Evolutionary conservation across 2,797 vertebrate species (phyloP), one percentile per base, ranked within the genome.

Genomic region (Catostomus latipinnis): DNA sequence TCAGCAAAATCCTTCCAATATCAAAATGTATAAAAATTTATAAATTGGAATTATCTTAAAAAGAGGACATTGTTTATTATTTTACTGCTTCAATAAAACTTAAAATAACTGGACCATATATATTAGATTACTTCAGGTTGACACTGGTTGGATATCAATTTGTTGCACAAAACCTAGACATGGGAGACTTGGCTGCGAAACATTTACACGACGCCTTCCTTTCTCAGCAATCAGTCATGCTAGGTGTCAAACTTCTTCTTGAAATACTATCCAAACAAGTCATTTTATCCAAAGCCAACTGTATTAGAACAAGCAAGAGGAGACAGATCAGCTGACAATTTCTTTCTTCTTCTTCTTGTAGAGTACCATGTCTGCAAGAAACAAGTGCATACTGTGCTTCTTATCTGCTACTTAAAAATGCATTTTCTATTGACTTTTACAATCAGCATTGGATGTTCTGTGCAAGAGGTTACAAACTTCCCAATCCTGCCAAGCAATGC

Each of bases 161-260:
- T 54, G 56, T 81, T 73, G 16, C 62, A 85, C 53, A 50, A 48
- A 82, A 69, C 84, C 82, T 85, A 16, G 80, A 83, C 92, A 93
- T 92, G 92, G 92, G 92, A 93, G 90, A 93, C 74, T 91, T 90
- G 82, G 77, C 80, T 76, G 60, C 80, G 12, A 86, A 91, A 91
- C 82, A 86, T 49, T 76, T 84, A 67, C 80, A 84, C 90, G 86
- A 92, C 87, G 87, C 46, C 81, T 78, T 79, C 71, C 71, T 52
- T 18, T 78, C 79, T 71, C 60, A 69, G 79, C 82, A 75, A 81
- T 71, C 68, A 85, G 88, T 83, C 69, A 82, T 87, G 81, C 81
- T 70, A 34, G 12, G 52, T 84, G 83, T 86, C 84, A 85, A 81
- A 70, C 70, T 77, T 79, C 71, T 22, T 22, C 34, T 71, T 78